Evolutionary conservation across 2,888 invertebrate species (phyloP).

Genomic region (Blera fallax): DNA sequence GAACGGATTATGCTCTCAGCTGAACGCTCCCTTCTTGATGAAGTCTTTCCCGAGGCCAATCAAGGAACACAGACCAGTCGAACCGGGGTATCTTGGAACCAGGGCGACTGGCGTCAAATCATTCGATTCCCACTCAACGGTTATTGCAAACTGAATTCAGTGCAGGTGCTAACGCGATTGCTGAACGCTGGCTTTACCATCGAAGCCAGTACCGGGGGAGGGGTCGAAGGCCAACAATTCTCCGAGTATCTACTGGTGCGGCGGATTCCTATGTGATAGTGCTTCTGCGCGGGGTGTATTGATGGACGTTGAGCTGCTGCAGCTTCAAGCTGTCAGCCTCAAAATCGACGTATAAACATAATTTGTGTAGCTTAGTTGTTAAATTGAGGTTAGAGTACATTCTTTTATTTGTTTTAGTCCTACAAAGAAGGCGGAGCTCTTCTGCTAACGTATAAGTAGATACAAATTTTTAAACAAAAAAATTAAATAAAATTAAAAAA

Average conservation of each 20-base stretch:
- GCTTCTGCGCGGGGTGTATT: constrained; percentile 57
- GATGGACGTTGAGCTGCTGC: constrained; percentile 23
- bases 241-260: constrained; percentile 93
- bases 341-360: constrained; percentile 11
- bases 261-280: constrained; percentile 82
- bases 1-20: constrained; percentile 92
- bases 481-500: background rate
- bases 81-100: constrained; percentile 91
- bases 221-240: constrained; percentile 94
- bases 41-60: constrained; percentile 89
- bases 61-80: constrained; percentile 90
- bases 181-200: constrained; percentile 90
- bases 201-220: constrained; percentile 92
- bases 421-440: background rate
- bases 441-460: constrained; percentile 63
- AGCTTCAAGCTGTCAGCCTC: constrained; percentile 39
- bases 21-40: constrained; percentile 89
- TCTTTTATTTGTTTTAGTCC: constrained; percentile 43
- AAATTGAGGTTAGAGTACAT: constrained; percentile 47
- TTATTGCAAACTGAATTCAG: constrained; percentile 93
- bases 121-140: constrained; percentile 93
- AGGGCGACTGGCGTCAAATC: constrained; percentile 90
- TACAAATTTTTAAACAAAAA: constrained; percentile 62
- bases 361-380: constrained; percentile 48
- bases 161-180: constrained; percentile 92